Conservation (phyloP, 35 echinoderm and acorn worm genomes). For the Anneissia japonica region DNA sequence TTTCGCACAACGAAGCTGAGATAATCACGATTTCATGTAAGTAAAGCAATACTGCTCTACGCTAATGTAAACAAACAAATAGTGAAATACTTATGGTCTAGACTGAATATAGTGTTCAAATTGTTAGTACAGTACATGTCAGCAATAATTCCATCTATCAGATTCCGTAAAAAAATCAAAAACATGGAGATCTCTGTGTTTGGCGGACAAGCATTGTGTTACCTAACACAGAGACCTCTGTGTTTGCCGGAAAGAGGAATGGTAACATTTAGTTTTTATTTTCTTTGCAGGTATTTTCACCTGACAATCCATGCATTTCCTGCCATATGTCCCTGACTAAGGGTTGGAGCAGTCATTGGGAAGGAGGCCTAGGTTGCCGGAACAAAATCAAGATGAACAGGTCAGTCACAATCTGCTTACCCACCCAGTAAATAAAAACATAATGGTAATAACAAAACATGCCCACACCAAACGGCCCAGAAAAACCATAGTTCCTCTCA, state of each 20-base stretch:
- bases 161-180: not conserved
- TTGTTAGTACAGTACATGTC: not conserved
- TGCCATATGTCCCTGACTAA: slow-evolving; percentile 65
- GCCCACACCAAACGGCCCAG: not conserved
- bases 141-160: not conserved
- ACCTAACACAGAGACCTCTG: not conserved
- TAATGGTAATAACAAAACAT: not conserved
- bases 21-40: too few species aligned
- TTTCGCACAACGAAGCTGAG: too few species aligned
- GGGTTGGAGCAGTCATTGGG: slow-evolving; percentile 70
- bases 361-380: slow-evolving; percentile 81
- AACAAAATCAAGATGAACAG: slow-evolving; percentile 84
- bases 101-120: not conserved
- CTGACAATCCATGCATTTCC: slow-evolving; percentile 68
- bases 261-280: not conserved
- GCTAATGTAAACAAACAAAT: too few species aligned
- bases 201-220: not conserved
- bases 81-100: too few species aligned
- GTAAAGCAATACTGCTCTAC: too few species aligned
- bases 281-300: slow-evolving; percentile 49
- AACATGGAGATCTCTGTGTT: not conserved
- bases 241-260: not conserved
- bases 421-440: not conserved
- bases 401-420: slow-evolving; percentile 35
- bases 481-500: not conserved